Evolutionary conservation across 2,797 vertebrate genomes (phyloP).

Genomic region (Chaetophractus vellerosus): DNA sequence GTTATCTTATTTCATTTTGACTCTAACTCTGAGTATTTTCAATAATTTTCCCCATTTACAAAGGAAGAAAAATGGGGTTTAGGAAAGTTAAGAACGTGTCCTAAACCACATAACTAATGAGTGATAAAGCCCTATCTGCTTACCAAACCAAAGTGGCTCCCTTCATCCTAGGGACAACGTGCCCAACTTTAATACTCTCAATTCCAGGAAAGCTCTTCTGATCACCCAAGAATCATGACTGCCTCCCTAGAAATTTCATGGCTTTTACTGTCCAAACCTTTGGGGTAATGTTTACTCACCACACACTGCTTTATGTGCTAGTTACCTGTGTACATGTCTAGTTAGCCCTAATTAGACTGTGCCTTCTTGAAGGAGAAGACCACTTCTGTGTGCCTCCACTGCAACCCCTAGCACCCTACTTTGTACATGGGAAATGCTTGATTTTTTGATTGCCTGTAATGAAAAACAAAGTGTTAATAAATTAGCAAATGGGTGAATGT

Average conservation of each 20-base stretch:
- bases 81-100: not conserved
- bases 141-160: not conserved
- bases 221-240: not conserved
- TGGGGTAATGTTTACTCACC: not conserved
- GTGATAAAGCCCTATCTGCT: not conserved
- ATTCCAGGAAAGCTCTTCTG: not conserved
- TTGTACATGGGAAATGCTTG: not conserved
- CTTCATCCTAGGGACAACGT: not conserved
- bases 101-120: not conserved
- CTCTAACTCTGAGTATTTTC: not conserved
- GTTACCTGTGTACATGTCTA: not conserved
- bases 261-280: not conserved
- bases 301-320: not conserved
- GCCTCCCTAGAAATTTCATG: not conserved
- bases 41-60: not conserved
- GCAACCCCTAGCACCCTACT: not conserved
- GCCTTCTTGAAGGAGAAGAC: not conserved
- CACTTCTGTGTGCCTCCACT: not conserved
- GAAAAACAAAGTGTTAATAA: not conserved
- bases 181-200: not conserved
- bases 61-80: conserved; percentile 14
- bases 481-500: not conserved
- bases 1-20: not conserved
- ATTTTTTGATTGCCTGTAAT: not conserved
- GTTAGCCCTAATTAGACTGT: not conserved